Evolutionary conservation across 2,797 vertebrate species (phyloP), one percentile per base, ranked within the genome.

Genomic region (Cheirogaleus major): DNA sequence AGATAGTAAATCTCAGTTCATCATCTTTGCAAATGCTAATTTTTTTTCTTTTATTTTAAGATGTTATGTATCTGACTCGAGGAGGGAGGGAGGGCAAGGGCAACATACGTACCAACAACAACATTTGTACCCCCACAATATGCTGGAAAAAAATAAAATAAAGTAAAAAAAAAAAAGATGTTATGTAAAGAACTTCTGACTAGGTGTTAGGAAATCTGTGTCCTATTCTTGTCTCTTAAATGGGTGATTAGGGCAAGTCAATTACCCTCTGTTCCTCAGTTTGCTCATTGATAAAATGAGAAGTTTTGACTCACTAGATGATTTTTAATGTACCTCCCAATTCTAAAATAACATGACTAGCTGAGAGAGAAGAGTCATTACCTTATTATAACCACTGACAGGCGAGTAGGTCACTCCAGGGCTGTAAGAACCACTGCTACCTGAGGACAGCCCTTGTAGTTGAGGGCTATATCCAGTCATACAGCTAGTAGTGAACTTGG

Each of bases 401-500:
- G 99, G 98, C 0, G 99, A 98, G 15, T 97, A 99, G 15, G 98
- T 90, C 25, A 97, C 23, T 4, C 99, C 96, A 0, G 99, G 93
- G 69, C 99, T 98, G 48, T 99, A 99, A 0, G 98, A 98, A 14
- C 99, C 96, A 5, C 98, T 99, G 97, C 88, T 98, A 2, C 99
- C 97, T 0, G 99, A 98, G 17, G 99, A 88, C 41, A 99, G 96
- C 43, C 97, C 98, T 94, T 99, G 99, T 0, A 99, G 98, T 18
- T 99, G 98, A n/a, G 99, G 99, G 96, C 99, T 99, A 98, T 99
- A 99, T 0, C 99, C 99, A 0, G 99, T 63, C 1, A 99, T 98
- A 95, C 99, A 99, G 96, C 98, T 97, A 0, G 99, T 95, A 1
- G 99, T 98, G 97, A 99, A 99, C 84, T 99, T 99, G 43, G 99